These are phyloP conservation scores for Sebastes paucispinis DNA, from an alignment of 2,797 vertebrate species.

Conservation along the genomic window DNA sequence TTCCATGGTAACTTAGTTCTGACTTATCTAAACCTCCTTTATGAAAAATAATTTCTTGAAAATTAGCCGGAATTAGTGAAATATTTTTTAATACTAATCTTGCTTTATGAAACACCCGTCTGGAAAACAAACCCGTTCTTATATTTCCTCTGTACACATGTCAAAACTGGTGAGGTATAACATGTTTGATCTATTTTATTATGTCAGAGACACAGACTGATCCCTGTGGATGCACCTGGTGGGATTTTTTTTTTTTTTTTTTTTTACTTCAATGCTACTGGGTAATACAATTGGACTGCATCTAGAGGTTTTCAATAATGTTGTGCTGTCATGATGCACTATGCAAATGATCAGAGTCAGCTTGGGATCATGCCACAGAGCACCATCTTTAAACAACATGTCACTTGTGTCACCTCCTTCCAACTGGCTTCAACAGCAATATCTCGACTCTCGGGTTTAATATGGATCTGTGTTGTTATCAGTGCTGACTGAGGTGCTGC, in stretches of 20 bases:
- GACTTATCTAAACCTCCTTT: background rate
- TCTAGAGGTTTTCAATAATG: background rate
- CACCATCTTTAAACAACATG: constrained; percentile 52
- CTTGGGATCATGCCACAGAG: background rate
- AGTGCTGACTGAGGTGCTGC: constrained; percentile 47
- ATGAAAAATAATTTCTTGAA: too few relatives aligned
- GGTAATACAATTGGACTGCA: background rate
- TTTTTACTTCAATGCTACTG: background rate
- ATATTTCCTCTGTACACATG: background rate
- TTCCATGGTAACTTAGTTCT: background rate
- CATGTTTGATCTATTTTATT: background rate
- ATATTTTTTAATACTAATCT: background rate
- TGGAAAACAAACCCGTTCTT: background rate
- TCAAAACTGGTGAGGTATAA: background rate
- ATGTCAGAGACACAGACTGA: background rate
- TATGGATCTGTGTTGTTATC: constrained; percentile 39
- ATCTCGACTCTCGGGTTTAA: constrained; percentile 13
- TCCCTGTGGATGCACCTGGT: background rate
- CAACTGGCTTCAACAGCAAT: constrained; percentile 2
- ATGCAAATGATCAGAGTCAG: background rate
- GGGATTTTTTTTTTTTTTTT: background rate
- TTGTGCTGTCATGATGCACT: background rate
- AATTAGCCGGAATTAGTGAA: too few relatives aligned
- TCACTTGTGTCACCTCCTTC: constrained; percentile 42
- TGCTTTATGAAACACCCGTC: background rate